phyloP scores from a whole-genome alignment of 2,797 vertebrate genomes.

The Mus caroli region DNA sequence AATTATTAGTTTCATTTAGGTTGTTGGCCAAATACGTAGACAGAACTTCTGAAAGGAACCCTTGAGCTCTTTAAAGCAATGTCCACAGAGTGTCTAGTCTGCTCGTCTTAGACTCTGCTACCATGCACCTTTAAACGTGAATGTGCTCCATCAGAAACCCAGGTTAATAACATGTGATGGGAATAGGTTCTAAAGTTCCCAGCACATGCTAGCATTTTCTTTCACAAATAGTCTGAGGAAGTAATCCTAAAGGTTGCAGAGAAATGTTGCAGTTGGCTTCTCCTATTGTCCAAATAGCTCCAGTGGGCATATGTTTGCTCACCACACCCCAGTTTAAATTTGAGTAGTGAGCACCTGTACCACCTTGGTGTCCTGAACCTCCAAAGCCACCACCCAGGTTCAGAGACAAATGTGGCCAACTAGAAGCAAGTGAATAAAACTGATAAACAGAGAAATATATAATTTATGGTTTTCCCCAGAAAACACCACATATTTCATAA shows the following conservation, averaged over 20 bases:
- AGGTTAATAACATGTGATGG: not conserved
- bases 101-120: not conserved
- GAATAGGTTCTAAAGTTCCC: not conserved
- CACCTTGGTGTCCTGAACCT: not conserved
- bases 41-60: not conserved
- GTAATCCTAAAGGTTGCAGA: not conserved
- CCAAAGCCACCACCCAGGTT: not conserved
- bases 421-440: not conserved
- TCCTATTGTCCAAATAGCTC: not conserved
- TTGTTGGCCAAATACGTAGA: not conserved
- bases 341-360: not conserved
- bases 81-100: not conserved
- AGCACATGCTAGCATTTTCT: not conserved
- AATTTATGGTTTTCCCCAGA: not conserved
- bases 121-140: not conserved
- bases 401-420: not conserved
- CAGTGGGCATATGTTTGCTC: not conserved
- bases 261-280: not conserved
- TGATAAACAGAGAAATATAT: not conserved
- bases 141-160: not conserved
- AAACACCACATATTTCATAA: not conserved
- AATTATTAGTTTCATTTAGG: not conserved
- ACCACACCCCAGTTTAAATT: not conserved
- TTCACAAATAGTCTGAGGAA: not conserved
- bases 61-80: not conserved